Conservation (phyloP, 2,797 vertebrate species). For the Paguma larvata region DNA sequence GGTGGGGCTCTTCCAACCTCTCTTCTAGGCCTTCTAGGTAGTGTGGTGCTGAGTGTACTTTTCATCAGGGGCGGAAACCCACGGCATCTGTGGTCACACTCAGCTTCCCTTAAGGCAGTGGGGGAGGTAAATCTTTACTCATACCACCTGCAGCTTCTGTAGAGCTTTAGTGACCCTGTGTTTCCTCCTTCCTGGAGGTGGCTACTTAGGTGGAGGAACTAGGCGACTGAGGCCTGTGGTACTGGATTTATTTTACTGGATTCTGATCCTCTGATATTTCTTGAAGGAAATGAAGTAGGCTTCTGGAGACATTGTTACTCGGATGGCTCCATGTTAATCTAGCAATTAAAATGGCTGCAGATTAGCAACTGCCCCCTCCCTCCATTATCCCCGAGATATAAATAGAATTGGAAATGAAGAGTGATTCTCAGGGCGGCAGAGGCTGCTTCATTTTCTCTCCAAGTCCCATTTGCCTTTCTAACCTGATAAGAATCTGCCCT, state of each 20-base stretch:
- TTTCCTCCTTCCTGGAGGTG: constrained; percentile 27
- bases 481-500: not conserved
- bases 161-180: not conserved
- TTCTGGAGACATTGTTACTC: constrained; percentile 52
- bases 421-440: constrained; percentile 53
- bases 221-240: not conserved
- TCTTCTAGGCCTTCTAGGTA: not conserved
- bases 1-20: not conserved
- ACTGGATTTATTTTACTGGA: constrained; percentile 7
- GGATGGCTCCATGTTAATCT: not conserved
- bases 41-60: not conserved
- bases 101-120: not conserved
- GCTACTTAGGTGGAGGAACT: constrained; percentile 38
- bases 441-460: constrained; percentile 30
- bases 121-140: not conserved
- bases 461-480: constrained; percentile 44
- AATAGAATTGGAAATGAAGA: constrained; percentile 67
- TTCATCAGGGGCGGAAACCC: not conserved
- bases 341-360: constrained; percentile 18
- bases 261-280: constrained; percentile 16
- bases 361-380: not conserved
- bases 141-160: not conserved
- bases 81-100: not conserved
- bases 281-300: constrained; percentile 26
- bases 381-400: not conserved